Conservation (phyloP, 2,113 vertebrate species). For the Cricetomys ansorgei region DNA sequence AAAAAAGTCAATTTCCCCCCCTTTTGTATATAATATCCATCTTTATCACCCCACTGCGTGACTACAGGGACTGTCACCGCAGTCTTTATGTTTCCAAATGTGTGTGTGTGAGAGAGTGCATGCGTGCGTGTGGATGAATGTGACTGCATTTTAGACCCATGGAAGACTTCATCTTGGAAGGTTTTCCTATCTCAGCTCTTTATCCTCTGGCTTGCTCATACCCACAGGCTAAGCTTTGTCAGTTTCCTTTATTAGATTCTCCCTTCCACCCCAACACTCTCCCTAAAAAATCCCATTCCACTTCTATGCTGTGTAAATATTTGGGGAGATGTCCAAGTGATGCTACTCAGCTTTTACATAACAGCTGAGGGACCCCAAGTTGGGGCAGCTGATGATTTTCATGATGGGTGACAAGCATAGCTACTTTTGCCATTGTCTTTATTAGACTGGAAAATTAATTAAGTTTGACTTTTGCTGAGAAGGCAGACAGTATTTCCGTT, state of each 20-base stretch:
- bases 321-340: neutral
- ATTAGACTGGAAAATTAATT: neutral
- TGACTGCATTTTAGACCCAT: neutral
- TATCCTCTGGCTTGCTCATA: neutral
- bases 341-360: neutral
- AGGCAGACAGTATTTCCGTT: neutral
- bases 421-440: neutral
- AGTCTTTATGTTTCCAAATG: neutral
- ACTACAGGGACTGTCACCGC: neutral
- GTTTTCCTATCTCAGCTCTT: neutral
- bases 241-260: neutral
- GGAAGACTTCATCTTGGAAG: neutral
- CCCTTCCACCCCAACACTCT: neutral
- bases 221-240: neutral
- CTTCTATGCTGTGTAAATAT: neutral
- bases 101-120: neutral
- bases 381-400: neutral
- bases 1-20: neutral
- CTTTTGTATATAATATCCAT: neutral
- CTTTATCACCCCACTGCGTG: neutral
- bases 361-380: neutral
- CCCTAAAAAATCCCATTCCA: neutral
- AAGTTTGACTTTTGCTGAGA: neutral
- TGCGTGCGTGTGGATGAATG: too few species aligned
- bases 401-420: neutral